Conservation (phyloP, 1,140 invertebrate genomes). For the Adoxophyes honmai region DNA sequence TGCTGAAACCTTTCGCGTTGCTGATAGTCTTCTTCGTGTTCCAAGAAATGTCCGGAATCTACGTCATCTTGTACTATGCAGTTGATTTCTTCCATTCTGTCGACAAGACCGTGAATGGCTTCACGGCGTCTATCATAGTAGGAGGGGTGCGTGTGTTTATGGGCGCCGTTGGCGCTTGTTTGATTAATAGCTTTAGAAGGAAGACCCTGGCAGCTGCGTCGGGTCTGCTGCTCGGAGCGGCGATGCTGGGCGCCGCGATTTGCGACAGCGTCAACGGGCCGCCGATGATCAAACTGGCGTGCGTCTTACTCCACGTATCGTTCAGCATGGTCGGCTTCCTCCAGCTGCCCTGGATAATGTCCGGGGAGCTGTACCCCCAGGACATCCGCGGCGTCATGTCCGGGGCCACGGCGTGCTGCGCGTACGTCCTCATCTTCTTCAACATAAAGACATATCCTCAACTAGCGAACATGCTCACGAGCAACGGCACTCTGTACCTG, state of each 20-base stretch:
- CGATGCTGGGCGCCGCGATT: slow-evolving; percentile 78
- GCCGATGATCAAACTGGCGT: slow-evolving; percentile 79
- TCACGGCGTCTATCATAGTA: slow-evolving; percentile 85
- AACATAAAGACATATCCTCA: slow-evolving; percentile 85
- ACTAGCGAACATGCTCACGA: slow-evolving; percentile 76
- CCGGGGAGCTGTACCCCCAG: slow-evolving; percentile 85
- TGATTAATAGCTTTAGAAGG: slow-evolving; percentile 85
- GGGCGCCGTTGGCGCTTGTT: slow-evolving; percentile 81
- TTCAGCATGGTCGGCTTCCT: slow-evolving; percentile 86
- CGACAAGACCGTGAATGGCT: slow-evolving; percentile 82
- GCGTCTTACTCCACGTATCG: slow-evolving; percentile 82
- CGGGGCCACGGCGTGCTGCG: slow-evolving; percentile 83
- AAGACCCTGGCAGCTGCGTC: slow-evolving; percentile 82
- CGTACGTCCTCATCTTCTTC: slow-evolving; percentile 83
- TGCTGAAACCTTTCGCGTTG: slow-evolving; percentile 82
- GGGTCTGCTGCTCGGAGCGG: slow-evolving; percentile 80
- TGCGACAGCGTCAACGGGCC: slow-evolving; percentile 74
- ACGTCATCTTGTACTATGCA: slow-evolving; percentile 87
- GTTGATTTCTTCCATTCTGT: slow-evolving; percentile 84
- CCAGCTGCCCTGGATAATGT: slow-evolving; percentile 87
- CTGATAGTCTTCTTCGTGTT: slow-evolving; percentile 82
- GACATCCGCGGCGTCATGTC: slow-evolving; percentile 82
- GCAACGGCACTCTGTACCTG: slow-evolving; percentile 86
- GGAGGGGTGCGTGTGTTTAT: slow-evolving; percentile 83
- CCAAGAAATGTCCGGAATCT: slow-evolving; percentile 85